These are phyloP conservation scores for Cosmia trapezina DNA, from an alignment of 2,888 invertebrate genomes.

Conservation along the genomic window DNA sequence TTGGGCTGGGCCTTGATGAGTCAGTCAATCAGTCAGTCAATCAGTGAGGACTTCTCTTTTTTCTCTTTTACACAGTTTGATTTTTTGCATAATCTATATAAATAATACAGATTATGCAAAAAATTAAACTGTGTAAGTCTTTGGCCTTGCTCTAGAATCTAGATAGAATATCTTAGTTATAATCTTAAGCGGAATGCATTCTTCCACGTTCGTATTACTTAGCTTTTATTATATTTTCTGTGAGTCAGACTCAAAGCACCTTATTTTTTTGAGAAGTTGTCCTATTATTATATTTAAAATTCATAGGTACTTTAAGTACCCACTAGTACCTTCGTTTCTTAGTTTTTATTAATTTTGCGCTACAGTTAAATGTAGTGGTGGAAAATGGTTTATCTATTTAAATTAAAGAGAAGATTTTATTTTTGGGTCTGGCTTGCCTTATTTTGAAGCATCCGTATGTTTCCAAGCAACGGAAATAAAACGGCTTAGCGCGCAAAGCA, in stretches of 20 bases:
- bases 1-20: too few species aligned
- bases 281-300: too few species aligned
- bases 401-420: not conserved
- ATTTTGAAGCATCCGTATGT: not conserved
- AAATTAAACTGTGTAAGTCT: slow-evolving; percentile 10
- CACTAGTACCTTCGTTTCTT: not conserved
- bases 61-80: too few species aligned
- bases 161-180: slow-evolving; percentile 37
- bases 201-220: slow-evolving; percentile 24
- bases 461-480: not conserved
- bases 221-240: slow-evolving; percentile 13
- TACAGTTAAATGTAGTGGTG: not conserved
- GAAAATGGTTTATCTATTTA: not conserved
- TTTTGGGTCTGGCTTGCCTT: not conserved
- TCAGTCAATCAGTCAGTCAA: too few species aligned
- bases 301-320: not conserved
- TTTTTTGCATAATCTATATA: too few species aligned
- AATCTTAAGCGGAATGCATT: slow-evolving; percentile 42
- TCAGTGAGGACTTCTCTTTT: too few species aligned
- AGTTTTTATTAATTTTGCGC: not conserved
- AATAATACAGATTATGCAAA: too few species aligned
- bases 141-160: slow-evolving; percentile 46
- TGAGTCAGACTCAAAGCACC: not conserved
- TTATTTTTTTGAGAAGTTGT: not conserved
- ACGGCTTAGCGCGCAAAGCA: not conserved